Conservation (phyloP, 2,888 invertebrate genomes). For the Malacosoma neustria region DNA sequence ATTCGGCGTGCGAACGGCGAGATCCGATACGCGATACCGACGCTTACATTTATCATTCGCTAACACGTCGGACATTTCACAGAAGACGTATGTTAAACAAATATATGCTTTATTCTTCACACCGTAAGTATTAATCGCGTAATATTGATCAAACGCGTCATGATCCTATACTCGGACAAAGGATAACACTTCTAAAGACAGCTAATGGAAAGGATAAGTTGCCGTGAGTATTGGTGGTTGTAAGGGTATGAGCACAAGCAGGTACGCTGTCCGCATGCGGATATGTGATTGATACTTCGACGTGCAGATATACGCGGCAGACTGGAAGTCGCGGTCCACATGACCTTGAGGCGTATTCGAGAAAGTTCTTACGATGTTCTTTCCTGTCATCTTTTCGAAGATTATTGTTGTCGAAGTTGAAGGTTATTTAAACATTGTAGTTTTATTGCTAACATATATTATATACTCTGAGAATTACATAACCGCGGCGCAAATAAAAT, state of each 20-base stretch:
- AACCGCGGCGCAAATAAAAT: constrained; percentile 5
- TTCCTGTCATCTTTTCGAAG: constrained; percentile 9
- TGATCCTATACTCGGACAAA: constrained; percentile 54
- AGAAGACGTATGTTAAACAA: constrained; percentile 42
- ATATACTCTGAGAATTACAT: constrained; percentile 1
- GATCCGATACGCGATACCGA: constrained; percentile 73
- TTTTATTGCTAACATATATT: background rate
- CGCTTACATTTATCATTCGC: constrained; percentile 75
- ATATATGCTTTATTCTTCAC: constrained; percentile 46
- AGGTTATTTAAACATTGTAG: background rate
- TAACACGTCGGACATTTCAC: constrained; percentile 73
- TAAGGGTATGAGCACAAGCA: constrained; percentile 44
- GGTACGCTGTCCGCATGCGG: constrained; percentile 49
- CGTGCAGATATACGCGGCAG: constrained; percentile 50
- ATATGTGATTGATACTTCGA: constrained; percentile 48
- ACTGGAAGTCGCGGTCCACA: constrained; percentile 55
- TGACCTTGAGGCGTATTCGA: constrained; percentile 43
- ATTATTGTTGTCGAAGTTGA: background rate
- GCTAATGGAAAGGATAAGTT: constrained; percentile 59
- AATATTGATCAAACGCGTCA: constrained; percentile 50
- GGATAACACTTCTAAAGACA: constrained; percentile 66
- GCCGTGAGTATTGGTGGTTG: constrained; percentile 35
- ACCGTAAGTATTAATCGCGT: constrained; percentile 38
- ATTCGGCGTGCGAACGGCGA: constrained; percentile 74
- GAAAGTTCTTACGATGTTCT: constrained; percentile 47